These are phyloP conservation scores for Clistopyga incitator DNA, from an alignment of 2,888 invertebrate species.

Conservation along the genomic window DNA sequence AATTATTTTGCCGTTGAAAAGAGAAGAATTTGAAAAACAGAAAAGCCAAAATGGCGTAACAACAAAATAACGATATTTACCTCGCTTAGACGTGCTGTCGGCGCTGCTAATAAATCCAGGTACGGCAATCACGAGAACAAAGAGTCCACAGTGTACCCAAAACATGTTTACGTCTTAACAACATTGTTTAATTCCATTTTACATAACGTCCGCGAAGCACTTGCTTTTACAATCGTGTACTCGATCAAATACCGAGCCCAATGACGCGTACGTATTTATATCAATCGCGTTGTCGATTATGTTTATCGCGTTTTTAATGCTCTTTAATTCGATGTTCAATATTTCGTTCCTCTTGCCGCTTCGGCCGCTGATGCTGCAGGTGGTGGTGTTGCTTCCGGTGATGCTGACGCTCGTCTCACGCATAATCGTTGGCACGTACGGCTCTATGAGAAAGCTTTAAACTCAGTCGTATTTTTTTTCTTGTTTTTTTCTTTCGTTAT, in stretches of 20 bases:
- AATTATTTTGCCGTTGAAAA: no score
- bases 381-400: conserved; percentile 71
- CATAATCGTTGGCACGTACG: conserved; percentile 78
- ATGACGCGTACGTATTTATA: background rate
- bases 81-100: conserved; percentile 82
- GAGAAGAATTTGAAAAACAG: no score
- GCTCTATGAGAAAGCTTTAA: conserved; percentile 14
- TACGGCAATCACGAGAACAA: conserved; percentile 83
- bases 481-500: background rate
- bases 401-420: conserved; percentile 75
- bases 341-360: conserved; percentile 5
- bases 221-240: conserved; percentile 64
- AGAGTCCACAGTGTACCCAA: conserved; percentile 84
- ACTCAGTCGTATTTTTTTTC: background rate
- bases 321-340: conserved; percentile 11
- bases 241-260: conserved; percentile 15
- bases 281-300: background rate
- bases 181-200: conserved; percentile 84
- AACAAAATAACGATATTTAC: conserved; percentile 69
- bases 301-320: background rate
- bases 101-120: conserved; percentile 83
- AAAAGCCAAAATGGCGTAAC: background rate
- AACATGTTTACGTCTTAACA: conserved; percentile 84
- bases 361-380: conserved; percentile 72
- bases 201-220: conserved; percentile 82